These are phyloP conservation scores for Tinea trinotella DNA, from an alignment of 2,888 invertebrate genomes.

Conservation along the genomic window DNA sequence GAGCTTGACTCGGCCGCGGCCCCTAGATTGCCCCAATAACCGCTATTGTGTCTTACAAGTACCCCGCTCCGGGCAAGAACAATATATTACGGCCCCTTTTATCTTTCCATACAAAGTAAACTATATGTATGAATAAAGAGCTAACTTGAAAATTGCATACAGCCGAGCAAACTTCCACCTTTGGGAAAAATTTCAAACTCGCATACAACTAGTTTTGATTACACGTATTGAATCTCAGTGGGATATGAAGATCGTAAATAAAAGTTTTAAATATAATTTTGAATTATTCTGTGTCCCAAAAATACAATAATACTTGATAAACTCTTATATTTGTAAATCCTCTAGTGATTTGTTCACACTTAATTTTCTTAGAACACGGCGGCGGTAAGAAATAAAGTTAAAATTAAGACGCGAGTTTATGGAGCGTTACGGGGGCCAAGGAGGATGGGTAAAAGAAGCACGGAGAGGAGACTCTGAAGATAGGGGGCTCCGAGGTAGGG, in stretches of 20 bases:
- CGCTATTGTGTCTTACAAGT: constrained; percentile 40
- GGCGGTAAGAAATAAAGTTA: constrained; percentile 70
- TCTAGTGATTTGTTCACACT: constrained; percentile 64
- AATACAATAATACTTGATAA: too few species aligned
- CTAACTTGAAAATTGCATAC: constrained; percentile 57
- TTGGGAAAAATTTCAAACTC: constrained; percentile 53
- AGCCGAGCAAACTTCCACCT: constrained; percentile 57
- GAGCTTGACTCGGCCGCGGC: constrained; percentile 40
- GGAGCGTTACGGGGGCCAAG: constrained; percentile 51
- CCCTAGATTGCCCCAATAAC: constrained; percentile 61
- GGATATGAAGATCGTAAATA: too few species aligned
- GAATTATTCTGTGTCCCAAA: too few species aligned
- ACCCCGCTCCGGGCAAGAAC: constrained; percentile 32
- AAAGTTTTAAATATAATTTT: too few species aligned
- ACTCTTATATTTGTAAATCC: constrained; percentile 41
- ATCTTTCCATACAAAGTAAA: not conserved
- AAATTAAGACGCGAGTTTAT: constrained; percentile 72
- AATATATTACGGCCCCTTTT: not conserved
- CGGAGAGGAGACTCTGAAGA: constrained; percentile 36
- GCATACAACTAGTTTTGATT: too few species aligned
- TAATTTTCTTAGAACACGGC: constrained; percentile 66
- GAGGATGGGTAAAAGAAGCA: constrained; percentile 26
- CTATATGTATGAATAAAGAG: constrained; percentile 32
- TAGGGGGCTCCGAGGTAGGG: constrained; percentile 46
- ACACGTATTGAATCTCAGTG: too few species aligned